Conservation (phyloP, 2,888 invertebrate genomes). For the Notodonta dromedarius region DNA sequence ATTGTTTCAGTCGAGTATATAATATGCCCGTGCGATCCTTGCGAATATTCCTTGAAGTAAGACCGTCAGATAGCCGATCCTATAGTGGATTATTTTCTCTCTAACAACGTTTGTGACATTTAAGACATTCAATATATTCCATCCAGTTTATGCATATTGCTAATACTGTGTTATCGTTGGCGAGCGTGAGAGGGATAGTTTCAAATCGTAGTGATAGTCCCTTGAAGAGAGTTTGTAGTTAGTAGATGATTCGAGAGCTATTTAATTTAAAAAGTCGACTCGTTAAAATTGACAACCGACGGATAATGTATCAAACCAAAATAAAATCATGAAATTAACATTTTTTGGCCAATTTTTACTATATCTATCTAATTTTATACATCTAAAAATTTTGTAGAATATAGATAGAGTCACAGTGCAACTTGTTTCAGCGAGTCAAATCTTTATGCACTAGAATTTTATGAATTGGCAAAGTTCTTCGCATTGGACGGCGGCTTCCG, state of each 20-base stretch:
- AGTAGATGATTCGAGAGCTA: slow-evolving; percentile 44
- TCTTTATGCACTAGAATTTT: slow-evolving; percentile 35
- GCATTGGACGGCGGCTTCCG: slow-evolving; percentile 40
- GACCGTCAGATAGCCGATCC: no score
- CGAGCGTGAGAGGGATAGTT: no score
- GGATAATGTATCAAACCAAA: slow-evolving; percentile 25
- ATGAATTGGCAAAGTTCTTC: slow-evolving; percentile 31
- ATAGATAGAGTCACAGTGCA: slow-evolving; percentile 34
- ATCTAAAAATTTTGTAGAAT: slow-evolving; percentile 39
- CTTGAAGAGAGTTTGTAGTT: slow-evolving; percentile 56
- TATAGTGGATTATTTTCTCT: no score
- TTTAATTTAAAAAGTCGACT: slow-evolving; percentile 23
- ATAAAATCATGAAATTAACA: slow-evolving; percentile 13
- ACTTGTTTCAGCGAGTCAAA: slow-evolving; percentile 32
- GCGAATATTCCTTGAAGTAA: not conserved
- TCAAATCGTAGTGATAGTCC: slow-evolving; percentile 49
- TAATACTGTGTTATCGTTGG: no score
- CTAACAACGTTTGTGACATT: no score
- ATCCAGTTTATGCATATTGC: no score
- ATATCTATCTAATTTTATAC: slow-evolving; percentile 27
- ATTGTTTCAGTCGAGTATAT: slow-evolving; percentile 60
- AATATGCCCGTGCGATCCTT: slow-evolving; percentile 56
- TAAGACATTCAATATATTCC: no score
- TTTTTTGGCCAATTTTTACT: slow-evolving; percentile 26
- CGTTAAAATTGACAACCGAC: slow-evolving; percentile 20